Base-by-base conservation (phyloP, 2,888 invertebrate genomes). In the Synergus umbraculus region DNA sequence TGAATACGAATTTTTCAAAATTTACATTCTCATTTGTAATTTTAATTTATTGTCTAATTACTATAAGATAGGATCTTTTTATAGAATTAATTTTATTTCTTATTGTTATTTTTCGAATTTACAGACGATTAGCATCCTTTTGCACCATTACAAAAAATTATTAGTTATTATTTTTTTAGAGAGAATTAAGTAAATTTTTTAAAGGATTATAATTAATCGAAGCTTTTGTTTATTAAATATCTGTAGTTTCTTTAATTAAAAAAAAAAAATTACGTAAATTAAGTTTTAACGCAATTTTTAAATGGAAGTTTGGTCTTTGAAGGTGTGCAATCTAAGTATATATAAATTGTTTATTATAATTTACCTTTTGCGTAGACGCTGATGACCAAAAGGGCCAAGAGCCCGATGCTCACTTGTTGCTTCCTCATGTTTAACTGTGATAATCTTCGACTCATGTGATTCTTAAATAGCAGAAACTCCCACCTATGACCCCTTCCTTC, bases 391-490 rank as follows among this genome's bases (percentile, higher is more conserved):
- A 73, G 69, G 69, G 49, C 69, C 37, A 73, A 54, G 49, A 73
- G 10, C 29, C 69, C 69, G 69, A 73, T 49, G 49, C 18, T 49
- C 4, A 73, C 69, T 73, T 73, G 69, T 2, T 29, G 46, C 49
- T 29, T 49, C 69, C 15, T 73, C 49, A 73, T 73, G 15, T 46
- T 73, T 22, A 37, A 73, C 69, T 73, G 69, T 73, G 49, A 15
- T 13, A 49, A 54, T 73, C 69, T 73, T 73, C n/a, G 49, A 54
- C 49, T 49, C 15, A 73, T 29, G 69, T 73, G 46, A 73, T 49
- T 73, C 69, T 73, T 73, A 73, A 73, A 73, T 73, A 73, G 49
- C 15, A 37, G 66, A 73, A n/a, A 49, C 69, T 73, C 69, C 69
- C 69, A 73, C 69, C 37, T 46, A 73, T 73, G 37, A 37, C 54